Evolutionary conservation across 2,888 invertebrate species (phyloP).

Genomic region (Brenthis ino): DNA sequence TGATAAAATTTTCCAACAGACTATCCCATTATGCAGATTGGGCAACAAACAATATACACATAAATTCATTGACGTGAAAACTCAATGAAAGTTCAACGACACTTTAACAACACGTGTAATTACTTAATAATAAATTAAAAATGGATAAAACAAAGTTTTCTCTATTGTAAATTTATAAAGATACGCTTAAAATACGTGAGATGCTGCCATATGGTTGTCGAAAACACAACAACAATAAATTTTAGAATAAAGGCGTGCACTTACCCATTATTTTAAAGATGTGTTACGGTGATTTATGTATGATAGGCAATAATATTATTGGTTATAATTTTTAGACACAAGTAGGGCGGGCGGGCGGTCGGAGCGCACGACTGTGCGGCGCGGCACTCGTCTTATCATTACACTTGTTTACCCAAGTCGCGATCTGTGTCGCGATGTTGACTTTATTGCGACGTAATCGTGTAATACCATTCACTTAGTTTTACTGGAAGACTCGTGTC

Average conservation of each 20-base stretch:
- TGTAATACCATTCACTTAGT: constrained; percentile 52
- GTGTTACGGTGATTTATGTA: constrained; percentile 3
- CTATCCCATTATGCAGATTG: constrained; percentile 62
- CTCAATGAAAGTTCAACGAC: constrained; percentile 47
- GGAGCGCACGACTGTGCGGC: constrained; percentile 68
- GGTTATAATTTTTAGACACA: constrained; percentile 24
- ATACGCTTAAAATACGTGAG: not conserved
- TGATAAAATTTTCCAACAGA: constrained; percentile 39
- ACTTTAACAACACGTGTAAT: constrained; percentile 20
- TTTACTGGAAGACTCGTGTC: constrained; percentile 40
- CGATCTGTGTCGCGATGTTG: constrained; percentile 66
- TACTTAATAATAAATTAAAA: constrained; percentile 9
- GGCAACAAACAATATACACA: constrained; percentile 40
- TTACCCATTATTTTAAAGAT: constrained; percentile 49
- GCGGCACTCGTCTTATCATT: constrained; percentile 65
- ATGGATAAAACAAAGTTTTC: not conserved
- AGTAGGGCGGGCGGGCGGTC: constrained; percentile 62
- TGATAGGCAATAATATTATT: constrained; percentile 7
- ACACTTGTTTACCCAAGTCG: constrained; percentile 71
- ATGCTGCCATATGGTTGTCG: constrained; percentile 39
- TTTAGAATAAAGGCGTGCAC: constrained; percentile 34
- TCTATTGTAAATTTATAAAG: not conserved
- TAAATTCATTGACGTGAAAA: constrained; percentile 50
- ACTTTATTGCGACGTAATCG: constrained; percentile 51
- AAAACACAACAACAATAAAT: not conserved